A percentile compares a stretch with the other conserved stretches of the same genome.
Evolutionary conservation across 2,113 vertebrate genomes (phyloP).

Genomic region (Recurvirostra avosetta): DNA sequence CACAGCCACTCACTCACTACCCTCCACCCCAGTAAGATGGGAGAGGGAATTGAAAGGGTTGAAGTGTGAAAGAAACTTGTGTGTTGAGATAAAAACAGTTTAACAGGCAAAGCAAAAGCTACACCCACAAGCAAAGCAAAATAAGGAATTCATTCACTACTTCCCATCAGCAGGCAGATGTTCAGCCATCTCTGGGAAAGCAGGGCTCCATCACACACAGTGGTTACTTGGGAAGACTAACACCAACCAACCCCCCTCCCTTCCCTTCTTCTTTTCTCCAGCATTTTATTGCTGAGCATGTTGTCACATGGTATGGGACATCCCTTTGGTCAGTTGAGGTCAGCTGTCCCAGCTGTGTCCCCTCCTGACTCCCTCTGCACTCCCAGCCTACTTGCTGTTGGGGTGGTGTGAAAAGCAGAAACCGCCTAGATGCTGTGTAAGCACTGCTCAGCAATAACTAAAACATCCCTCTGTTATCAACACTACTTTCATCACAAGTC

Average conservation of each 20-base stretch:
- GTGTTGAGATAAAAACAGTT: neutral
- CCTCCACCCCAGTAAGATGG: neutral
- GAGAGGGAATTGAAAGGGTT: neutral
- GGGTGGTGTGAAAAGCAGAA: neutral
- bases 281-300: neutral
- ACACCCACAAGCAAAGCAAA: neutral
- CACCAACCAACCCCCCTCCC: neutral
- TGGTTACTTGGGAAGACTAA: neutral
- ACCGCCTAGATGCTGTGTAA: neutral
- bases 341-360: neutral
- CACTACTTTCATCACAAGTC: neutral
- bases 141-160: neutral
- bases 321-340: neutral
- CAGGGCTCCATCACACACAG: neutral
- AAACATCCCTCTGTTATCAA: neutral
- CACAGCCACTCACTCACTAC: neutral
- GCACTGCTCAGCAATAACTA: neutral
- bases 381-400: neutral
- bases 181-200: neutral
- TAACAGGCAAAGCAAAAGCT: neutral
- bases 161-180: neutral
- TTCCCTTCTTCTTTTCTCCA: neutral
- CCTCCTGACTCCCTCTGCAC: neutral
- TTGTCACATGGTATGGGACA: neutral
- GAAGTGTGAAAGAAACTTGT: neutral